Evolutionary conservation across 37 sponge, comb jelly and placozoan species (phyloP), one percentile per base, ranked within the genome.

Genomic region (Beroe forskalii): DNA sequence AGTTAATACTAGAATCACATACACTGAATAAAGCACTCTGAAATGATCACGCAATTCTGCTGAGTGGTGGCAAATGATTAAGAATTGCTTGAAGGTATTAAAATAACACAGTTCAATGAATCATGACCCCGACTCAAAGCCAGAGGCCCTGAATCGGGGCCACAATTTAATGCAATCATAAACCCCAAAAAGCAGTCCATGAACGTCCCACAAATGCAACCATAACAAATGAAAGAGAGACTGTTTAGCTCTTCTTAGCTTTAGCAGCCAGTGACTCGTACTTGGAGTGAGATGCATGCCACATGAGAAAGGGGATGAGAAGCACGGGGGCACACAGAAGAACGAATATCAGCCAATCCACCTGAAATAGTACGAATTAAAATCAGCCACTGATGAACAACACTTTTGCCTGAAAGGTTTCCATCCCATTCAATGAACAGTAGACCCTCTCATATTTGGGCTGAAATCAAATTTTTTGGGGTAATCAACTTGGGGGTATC

Each of bases 231-330:
- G 55, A 48, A 17, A 17, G 6, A 17, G 6, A 6, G 55, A 48
- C 55, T 6, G 32, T 19, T 80, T 80, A 80, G 6, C 40, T 38
- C 55, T 80, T 80, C 86, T 80, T 80, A 6, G 86, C 86, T 27
- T 80, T 80, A 27, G 86, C 44, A 44, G 86, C 86, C 24, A 80
- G 40, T 12, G 86, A 17, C 55, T 80, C 86, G 86, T 80, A 80
- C 20, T 80, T 80, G 28, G 86, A 80, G 55, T 80, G 86, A 43
- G 86, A 80, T 23, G 86, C 28, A 44, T 80, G 86, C 86, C 86
- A 80, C 44, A 44, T 80, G 86, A 80, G 86, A 80, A 80, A 80
- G n/a, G 86, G 86, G 42, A 80, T 80, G 27, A 80, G 55, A 1
- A 80, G 55, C 2, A 80, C 86, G 40, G 86, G 86, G 55, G 86